These are phyloP conservation scores for Mythimna loreyi DNA, from an alignment of 2,888 invertebrate genomes.

Conservation along the genomic window DNA sequence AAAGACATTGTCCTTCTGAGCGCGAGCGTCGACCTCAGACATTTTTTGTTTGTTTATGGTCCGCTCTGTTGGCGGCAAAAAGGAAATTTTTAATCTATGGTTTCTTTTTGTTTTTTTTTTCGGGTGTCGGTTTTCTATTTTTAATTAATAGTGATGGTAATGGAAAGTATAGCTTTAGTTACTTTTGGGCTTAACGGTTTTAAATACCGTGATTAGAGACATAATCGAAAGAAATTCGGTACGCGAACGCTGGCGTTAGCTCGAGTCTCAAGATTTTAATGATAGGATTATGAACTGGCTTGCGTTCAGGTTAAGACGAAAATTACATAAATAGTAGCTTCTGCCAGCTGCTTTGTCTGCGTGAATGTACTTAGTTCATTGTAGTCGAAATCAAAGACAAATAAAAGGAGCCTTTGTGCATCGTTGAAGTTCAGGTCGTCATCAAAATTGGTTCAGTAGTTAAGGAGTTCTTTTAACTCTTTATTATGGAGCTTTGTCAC, in stretches of 20 bases:
- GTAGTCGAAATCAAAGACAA: no score
- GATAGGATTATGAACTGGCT: background rate
- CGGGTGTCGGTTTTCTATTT: constrained; percentile 13
- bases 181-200: background rate
- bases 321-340: background rate
- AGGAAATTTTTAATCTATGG: constrained; percentile 63
- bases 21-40: constrained; percentile 78
- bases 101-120: constrained; percentile 31
- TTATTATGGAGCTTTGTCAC: no score
- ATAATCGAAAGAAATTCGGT: no score
- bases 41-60: constrained; percentile 78
- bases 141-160: constrained; percentile 19
- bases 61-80: constrained; percentile 51
- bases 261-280: no score
- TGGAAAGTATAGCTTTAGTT: constrained; percentile 4
- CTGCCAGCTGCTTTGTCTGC: no score
- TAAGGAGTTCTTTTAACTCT: no score
- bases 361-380: no score
- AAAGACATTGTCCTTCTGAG: constrained; percentile 84
- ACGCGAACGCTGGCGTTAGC: no score
- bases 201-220: no score
- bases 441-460: no score
- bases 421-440: no score
- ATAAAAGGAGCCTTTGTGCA: no score
- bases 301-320: background rate